phyloP scores from a whole-genome alignment of 2,113 vertebrate genomes.

The Murina feae region DNA sequence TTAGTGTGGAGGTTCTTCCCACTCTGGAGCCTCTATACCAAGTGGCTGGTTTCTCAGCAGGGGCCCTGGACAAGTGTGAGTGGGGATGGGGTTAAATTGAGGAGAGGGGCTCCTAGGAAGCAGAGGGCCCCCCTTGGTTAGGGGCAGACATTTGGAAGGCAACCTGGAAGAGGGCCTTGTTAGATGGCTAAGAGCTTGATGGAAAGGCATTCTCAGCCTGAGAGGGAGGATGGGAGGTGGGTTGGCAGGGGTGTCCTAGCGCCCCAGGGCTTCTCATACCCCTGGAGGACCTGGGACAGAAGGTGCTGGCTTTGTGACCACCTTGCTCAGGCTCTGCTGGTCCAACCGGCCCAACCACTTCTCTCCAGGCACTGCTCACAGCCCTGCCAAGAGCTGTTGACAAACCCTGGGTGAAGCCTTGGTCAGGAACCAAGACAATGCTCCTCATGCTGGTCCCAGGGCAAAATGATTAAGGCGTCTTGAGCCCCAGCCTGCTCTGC shows the following conservation, averaged over 20 bases:
- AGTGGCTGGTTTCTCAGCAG: not conserved
- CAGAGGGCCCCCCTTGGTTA: not conserved
- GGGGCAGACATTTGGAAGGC: not conserved
- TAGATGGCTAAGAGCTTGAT: not conserved
- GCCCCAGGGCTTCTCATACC: not conserved
- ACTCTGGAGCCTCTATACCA: not conserved
- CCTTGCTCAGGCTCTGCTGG: constrained; percentile 37
- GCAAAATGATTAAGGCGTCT: not conserved
- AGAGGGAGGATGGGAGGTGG: not conserved
- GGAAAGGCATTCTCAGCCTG: not conserved
- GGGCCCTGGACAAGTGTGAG: not conserved
- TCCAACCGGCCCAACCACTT: constrained; percentile 68
- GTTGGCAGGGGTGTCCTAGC: not conserved
- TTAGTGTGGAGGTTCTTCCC: not conserved
- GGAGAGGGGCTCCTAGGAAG: not conserved
- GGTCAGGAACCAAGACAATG: not conserved
- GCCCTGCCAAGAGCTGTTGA: not conserved
- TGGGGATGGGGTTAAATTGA: not conserved
- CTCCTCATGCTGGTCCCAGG: not conserved
- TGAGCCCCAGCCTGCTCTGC: not conserved
- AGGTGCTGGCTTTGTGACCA: not conserved
- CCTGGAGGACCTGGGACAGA: constrained; percentile 10
- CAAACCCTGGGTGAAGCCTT: not conserved
- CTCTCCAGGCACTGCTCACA: not conserved
- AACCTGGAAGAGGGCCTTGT: not conserved